Evolutionary conservation across 2,113 vertebrate species (phyloP).

Genomic region (Gobiocypris rarus): DNA sequence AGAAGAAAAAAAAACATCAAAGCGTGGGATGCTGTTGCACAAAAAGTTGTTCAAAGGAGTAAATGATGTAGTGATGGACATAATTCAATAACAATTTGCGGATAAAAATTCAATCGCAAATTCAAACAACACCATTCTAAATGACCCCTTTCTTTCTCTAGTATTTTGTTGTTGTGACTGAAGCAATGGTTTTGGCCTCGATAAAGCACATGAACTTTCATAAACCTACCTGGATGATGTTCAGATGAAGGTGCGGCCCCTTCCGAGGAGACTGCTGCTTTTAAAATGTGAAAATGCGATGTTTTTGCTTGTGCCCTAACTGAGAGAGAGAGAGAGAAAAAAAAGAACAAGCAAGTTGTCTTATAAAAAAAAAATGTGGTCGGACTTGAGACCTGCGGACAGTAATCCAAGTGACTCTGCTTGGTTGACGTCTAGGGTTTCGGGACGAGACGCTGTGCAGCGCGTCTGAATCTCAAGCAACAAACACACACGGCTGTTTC

Average conservation of each 20-base stretch:
- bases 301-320: conserved; percentile 46
- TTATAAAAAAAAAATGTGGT: neutral
- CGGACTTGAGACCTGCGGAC: neutral
- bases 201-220: neutral
- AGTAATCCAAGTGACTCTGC: conserved; percentile 54
- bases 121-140: neutral
- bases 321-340: neutral
- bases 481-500: conserved; percentile 41
- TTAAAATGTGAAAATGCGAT: conserved; percentile 14
- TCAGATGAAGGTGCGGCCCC: conserved; percentile 45
- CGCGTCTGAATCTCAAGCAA: conserved; percentile 47
- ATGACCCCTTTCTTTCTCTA: neutral
- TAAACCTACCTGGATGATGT: conserved; percentile 46
- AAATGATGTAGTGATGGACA: neutral
- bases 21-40: neutral
- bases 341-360: conserved; percentile 12
- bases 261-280: conserved; percentile 24
- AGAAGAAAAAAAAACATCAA: neutral
- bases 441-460: conserved; percentile 31
- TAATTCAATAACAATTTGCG: neutral
- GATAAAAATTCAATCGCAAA: neutral
- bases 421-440: conserved; percentile 27
- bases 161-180: neutral
- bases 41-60: conserved; percentile 18
- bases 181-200: too few species aligned